Base-by-base conservation (phyloP, 2,888 invertebrate species). In the Heliconius cydno region DNA sequence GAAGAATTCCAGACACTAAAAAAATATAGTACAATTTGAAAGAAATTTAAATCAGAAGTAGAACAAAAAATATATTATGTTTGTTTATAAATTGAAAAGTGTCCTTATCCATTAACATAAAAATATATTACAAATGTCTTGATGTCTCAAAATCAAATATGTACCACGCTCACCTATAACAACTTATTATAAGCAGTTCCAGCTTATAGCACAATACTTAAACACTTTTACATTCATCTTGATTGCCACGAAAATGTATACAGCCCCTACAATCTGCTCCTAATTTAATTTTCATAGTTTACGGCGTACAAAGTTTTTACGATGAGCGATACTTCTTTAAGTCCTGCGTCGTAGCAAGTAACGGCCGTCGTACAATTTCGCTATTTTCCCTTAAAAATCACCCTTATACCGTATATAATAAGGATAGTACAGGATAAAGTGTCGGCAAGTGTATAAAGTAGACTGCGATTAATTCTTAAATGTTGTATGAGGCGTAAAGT, bases 391-490 rank as follows among this genome's bases (percentile, higher is more conserved):
- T 66, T n/a, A 13, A 65, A 75, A 41, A 30, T 12, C 28, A 65
- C 22, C 75, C 28, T 66, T 65, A 65, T 75, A 3, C 41, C 30
- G 28, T 46, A 46, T 66, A 28, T 9, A 63, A 34, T 28, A 67
- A 15, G 30, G 60, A 28, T n/a, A 65, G 19, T 68, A 13, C 65
- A 22, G 34, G 3, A 30, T 25, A 73, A 19, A 65, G 34, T 30
- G 68, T 46, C 30, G 76, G 30, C 46, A 41, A 78, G 74, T 77
- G 76, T 84, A 83, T 81, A 81, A 28, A 82, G 84, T 85, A 84
- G 85, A 85, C 86, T 85, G 84, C 91, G 94, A 94, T 94, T 94
- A 92, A 92, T 92, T 90, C 89, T 86, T 94, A 87, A 93, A 93
- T 94, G 86, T 92, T 93, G 90, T 85, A 94, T 91, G 89, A 91